Base-by-base conservation (phyloP, 1,140 invertebrate species). In the Probaryconus sp. region DNA sequence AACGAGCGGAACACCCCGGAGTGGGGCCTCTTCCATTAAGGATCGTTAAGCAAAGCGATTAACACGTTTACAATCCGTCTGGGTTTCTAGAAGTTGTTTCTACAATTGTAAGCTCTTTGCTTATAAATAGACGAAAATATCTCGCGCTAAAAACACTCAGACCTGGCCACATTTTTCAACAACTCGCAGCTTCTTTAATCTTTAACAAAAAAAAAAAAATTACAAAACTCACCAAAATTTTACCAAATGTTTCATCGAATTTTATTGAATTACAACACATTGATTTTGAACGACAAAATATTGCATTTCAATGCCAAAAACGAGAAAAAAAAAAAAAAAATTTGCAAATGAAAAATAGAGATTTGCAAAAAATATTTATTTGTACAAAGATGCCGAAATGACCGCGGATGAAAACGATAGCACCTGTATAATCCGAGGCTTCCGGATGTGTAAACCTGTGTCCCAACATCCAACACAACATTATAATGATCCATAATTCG, bases 111-210 rank as follows among this genome's bases (percentile, higher is more conserved):
- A 56, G 65, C 65, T 69, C 45, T 55, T 61, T 55, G 56, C 58
- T 70, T 70, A 70, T 70, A 63, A 70, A 70, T 63, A 70, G 67
- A 70, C 53, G 40, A 35, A 53, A 63, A 70, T 56, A 26, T 51
- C 40, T 9, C 37, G 53, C 48, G 50, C 65, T 53, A 60, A 60
- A 60, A 69, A 60, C 55, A 30, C 21, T 20, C 14, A 43, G 26
- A n/a, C 35, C 35, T 35, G 24, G 31, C 26, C 20, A 35, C 10
- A 47, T 31, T 60, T 69, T 51, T 42, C 47, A 60, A 53, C 65
- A 53, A 53, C 48, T 64, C 40, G 40, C 3, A 42, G 47, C 53
- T 20, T 42, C 21, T 42, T 11, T 4, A 21, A 42, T 21, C 16
- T 20, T 24, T 24, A 4, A 3, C 3, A 24, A 24, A n/a, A n/a